These are phyloP conservation scores for Ophion costatus DNA, from an alignment of 2,888 invertebrate species.

Conservation along the genomic window DNA sequence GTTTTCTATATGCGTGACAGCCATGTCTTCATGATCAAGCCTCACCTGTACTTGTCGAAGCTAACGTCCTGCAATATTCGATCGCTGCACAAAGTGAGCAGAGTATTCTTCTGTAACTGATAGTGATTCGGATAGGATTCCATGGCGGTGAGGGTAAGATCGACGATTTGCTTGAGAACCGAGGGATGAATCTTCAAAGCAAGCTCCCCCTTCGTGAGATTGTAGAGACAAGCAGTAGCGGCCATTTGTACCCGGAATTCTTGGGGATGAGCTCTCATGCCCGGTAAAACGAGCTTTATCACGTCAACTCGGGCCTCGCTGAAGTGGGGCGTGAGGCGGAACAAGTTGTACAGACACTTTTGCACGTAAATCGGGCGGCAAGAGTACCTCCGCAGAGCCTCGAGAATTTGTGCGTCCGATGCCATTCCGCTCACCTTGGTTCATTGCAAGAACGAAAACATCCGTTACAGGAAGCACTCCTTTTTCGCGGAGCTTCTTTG, in stretches of 20 bases:
- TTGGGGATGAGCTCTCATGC: slow-evolving; percentile 84
- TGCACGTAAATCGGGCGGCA: slow-evolving; percentile 87
- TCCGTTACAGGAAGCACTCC: neutral
- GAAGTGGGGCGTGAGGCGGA: slow-evolving; percentile 84
- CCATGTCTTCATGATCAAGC: neutral
- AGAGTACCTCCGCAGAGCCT: slow-evolving; percentile 86
- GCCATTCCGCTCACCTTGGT: slow-evolving; percentile 86
- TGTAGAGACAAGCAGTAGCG: slow-evolving; percentile 90
- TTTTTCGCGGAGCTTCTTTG: neutral
- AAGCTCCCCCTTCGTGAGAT: slow-evolving; percentile 88
- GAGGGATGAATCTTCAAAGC: slow-evolving; percentile 87
- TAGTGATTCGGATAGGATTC: slow-evolving; percentile 87
- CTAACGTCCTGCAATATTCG: slow-evolving; percentile 89
- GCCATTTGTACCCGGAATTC: slow-evolving; percentile 89
- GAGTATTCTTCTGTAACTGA: slow-evolving; percentile 89
- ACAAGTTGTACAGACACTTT: slow-evolving; percentile 88
- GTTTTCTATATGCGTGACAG: too few species aligned
- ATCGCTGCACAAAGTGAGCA: slow-evolving; percentile 90
- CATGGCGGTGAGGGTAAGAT: slow-evolving; percentile 88
- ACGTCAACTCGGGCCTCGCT: slow-evolving; percentile 86
- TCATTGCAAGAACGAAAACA: neutral
- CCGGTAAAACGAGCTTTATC: slow-evolving; percentile 86
- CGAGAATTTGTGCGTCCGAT: slow-evolving; percentile 85
- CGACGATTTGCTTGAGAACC: slow-evolving; percentile 86
- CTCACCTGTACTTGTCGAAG: slow-evolving; percentile 86